Evolutionary conservation across 2,113 vertebrate genomes (phyloP).

Genomic region (Grammomys surdaster): DNA sequence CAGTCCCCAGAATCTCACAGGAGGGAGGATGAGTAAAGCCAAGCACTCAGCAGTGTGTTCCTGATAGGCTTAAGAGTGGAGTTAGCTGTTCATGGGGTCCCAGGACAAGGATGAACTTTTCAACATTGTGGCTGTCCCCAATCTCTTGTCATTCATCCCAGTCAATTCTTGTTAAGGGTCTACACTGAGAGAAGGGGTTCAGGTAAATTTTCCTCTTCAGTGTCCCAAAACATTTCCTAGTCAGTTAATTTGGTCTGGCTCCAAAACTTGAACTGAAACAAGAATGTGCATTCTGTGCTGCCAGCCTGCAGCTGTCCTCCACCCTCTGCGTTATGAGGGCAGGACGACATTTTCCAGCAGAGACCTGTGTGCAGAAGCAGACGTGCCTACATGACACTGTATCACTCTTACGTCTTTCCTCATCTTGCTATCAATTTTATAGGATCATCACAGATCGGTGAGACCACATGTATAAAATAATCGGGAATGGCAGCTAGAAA

Average conservation of each 20-base stretch:
- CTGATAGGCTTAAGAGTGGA: constrained; percentile 45
- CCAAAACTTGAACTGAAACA: background rate
- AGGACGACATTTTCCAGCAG: background rate
- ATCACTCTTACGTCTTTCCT: background rate
- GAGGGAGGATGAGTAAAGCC: constrained; percentile 67
- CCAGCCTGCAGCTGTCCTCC: background rate
- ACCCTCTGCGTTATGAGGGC: background rate
- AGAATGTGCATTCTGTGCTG: background rate
- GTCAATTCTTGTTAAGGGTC: background rate
- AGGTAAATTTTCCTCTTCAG: background rate
- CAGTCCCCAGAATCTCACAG: constrained; percentile 87
- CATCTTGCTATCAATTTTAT: background rate
- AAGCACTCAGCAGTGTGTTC: constrained; percentile 56
- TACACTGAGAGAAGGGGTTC: background rate
- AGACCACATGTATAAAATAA: background rate
- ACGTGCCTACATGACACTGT: background rate
- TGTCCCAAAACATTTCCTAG: background rate
- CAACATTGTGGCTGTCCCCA: background rate
- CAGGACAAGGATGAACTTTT: background rate
- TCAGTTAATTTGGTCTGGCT: background rate
- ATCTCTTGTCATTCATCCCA: background rate
- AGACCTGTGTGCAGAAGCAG: background rate
- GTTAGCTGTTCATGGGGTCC: constrained; percentile 19
- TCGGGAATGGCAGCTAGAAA: background rate
- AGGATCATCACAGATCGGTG: background rate